Evolutionary conservation across 2,113 vertebrate species (phyloP).

Genomic region (Ctenodactylus gundi): DNA sequence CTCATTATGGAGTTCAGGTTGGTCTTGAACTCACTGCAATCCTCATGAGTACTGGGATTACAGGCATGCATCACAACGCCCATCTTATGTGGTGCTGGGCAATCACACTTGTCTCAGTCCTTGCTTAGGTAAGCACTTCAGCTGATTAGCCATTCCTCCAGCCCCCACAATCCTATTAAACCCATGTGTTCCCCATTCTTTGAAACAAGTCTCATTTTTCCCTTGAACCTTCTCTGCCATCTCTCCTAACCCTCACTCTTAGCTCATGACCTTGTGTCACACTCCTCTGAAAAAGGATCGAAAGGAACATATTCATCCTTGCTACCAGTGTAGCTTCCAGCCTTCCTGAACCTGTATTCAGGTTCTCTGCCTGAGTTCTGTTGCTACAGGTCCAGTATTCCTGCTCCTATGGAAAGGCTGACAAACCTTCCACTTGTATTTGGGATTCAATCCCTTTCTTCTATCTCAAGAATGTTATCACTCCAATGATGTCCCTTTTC

Average conservation of each 20-base stretch:
- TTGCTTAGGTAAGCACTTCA: no score
- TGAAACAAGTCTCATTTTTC: background rate
- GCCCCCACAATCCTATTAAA: no score
- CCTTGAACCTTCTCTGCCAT: background rate
- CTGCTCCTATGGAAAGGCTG: background rate
- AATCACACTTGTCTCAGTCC: no score
- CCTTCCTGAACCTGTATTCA: background rate
- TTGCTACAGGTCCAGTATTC: background rate
- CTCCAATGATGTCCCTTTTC: background rate
- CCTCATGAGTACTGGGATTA: no score
- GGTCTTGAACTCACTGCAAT: no score
- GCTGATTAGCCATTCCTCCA: no score
- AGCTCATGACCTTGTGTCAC: background rate
- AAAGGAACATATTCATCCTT: background rate
- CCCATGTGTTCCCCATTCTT: background rate
- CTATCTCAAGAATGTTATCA: background rate
- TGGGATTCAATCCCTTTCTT: background rate
- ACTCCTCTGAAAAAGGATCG: background rate
- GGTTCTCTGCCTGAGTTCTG: background rate
- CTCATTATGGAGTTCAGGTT: no score
- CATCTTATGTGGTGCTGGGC: no score
- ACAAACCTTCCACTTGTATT: background rate
- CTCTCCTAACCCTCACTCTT: background rate
- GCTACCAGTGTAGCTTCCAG: background rate
- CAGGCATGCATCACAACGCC: no score